Evolutionary conservation across 2,113 vertebrate genomes (phyloP), one percentile per base, ranked within the genome.

Genomic region (Nothocercus julius): DNA sequence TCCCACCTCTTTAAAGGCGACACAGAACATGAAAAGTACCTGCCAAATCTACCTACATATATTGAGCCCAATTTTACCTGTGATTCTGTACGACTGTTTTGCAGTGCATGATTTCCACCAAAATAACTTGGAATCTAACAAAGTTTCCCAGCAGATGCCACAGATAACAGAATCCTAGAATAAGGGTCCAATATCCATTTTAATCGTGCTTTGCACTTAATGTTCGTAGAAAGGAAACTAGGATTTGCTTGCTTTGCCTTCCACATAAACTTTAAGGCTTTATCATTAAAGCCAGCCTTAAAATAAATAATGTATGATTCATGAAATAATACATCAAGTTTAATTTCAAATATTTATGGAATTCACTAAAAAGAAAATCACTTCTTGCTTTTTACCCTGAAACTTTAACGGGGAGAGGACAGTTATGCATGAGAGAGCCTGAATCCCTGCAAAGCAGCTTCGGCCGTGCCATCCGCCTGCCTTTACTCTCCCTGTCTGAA

Each of bases 271-370:
- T 82, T 88, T 63, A 56, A 79, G 49, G 38, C 90, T 90, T 96
- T 79, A 67, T 94, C 97, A 96, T 93, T 96, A 96, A 97, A 95
- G 51, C 76, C 73, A 92, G 85, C 80, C 80, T 97, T 96, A 96
- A 92, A 91, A 97, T 98, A 97, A 98, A 97, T 97, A 97, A 98
- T 97, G 88, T 78, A 98, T 40, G 64, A 92, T 95, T 93, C 86
- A 91, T 95, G 92, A 96, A 93, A 95, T 1, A 27, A 86, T 77
- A 96, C 47, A 89, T 40, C 91, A 85, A 56, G 58, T 94, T 94
- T 89, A 76, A 93, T 93, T 96, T 98, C 86, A 98, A 98, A 97
- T 97, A 98, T 97, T 98, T 91, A 98, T 96, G 85, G 28, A 90
- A 90, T 92, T 96, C 87, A 89, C 94, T 85, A 90, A 95, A 97